These are phyloP conservation scores for Apamea sordens DNA, from an alignment of 2,888 invertebrate genomes.

Conservation along the genomic window DNA sequence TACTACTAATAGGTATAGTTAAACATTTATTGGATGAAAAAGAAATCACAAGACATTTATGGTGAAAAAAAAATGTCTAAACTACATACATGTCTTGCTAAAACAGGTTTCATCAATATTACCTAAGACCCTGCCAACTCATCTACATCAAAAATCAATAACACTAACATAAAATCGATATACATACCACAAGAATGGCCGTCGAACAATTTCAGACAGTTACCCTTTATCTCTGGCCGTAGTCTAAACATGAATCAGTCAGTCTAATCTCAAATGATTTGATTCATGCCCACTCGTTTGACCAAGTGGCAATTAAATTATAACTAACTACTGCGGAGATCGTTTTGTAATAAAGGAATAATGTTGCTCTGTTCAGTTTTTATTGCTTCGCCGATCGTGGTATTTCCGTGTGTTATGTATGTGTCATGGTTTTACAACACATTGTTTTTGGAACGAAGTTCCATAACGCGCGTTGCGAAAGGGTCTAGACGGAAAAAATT, in stretches of 20 bases:
- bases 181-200: neutral
- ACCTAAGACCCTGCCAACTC: neutral
- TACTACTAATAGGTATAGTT: neutral
- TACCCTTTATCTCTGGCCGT: slow-evolving; percentile 13
- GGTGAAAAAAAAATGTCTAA: neutral
- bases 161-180: slow-evolving; percentile 20
- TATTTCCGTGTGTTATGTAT: slow-evolving; percentile 1
- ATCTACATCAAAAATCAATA: slow-evolving; percentile 4
- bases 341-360: slow-evolving; percentile 28
- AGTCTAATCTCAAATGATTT: slow-evolving; percentile 51
- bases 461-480: too few species aligned
- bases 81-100: too few species aligned
- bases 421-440: neutral
- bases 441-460: too few species aligned
- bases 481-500: too few species aligned
- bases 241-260: slow-evolving; percentile 58
- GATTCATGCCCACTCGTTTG: slow-evolving; percentile 51
- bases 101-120: neutral
- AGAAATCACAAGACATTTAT: neutral
- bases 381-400: slow-evolving; percentile 1
- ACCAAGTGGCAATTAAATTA: slow-evolving; percentile 49
- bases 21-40: neutral
- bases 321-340: slow-evolving; percentile 28
- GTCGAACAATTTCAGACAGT: slow-evolving; percentile 19
- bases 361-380: slow-evolving; percentile 18